Conservation (phyloP, 2,888 invertebrate genomes). For the Tridacna gigas region DNA sequence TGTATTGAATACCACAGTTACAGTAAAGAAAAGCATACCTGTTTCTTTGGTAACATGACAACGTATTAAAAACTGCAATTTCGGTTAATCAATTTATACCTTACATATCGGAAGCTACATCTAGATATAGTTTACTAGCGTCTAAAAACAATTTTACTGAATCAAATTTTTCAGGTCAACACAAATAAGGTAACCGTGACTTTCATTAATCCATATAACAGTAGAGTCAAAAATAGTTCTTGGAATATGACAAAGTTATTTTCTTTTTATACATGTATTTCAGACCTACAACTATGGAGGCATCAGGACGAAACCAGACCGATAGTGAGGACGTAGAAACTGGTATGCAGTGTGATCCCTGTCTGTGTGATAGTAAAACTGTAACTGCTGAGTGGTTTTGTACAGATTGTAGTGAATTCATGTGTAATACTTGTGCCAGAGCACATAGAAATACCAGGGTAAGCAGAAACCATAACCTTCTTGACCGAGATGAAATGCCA, state of each 20-base stretch:
- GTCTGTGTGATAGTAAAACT: neutral
- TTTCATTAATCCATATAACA: no score
- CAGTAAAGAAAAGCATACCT: no score
- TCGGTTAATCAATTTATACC: no score
- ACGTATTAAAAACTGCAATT: no score
- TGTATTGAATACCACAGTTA: no score
- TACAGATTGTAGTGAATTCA: conserved; percentile 10
- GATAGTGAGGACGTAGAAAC: neutral
- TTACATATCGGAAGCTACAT: no score
- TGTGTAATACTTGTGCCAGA: neutral
- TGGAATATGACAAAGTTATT: neutral
- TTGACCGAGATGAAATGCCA: neutral
- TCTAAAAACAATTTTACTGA: no score
- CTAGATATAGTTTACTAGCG: no score
- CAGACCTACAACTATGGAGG: neutral
- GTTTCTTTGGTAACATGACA: no score
- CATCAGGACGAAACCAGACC: neutral
- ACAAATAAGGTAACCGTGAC: no score
- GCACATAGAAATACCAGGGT: neutral
- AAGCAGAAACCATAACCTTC: neutral
- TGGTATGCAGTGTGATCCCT: neutral
- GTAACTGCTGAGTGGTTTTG: neutral
- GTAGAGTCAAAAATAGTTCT: neutral
- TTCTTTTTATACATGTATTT: neutral
- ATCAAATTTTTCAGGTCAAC: no score